These are phyloP conservation scores for Germaria angustata DNA, from an alignment of 2,888 invertebrate species.

Conservation along the genomic window DNA sequence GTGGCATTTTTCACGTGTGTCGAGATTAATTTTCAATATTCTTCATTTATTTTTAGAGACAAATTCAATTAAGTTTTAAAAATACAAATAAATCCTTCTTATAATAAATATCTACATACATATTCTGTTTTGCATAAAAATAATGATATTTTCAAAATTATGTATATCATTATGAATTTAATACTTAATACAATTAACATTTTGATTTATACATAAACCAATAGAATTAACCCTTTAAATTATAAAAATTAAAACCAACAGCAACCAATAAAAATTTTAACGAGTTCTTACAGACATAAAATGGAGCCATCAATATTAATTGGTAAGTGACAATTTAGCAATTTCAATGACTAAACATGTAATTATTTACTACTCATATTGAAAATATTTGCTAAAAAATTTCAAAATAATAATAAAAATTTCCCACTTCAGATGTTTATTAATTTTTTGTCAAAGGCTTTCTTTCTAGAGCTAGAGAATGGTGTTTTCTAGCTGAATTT, in stretches of 20 bases:
- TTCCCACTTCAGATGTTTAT: too few relatives aligned
- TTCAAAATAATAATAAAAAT: too few relatives aligned
- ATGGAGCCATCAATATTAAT: constrained; percentile 66
- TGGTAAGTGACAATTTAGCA: constrained; percentile 43
- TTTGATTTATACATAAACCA: constrained; percentile 52
- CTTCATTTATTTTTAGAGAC: neutral
- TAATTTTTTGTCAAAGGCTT: too few relatives aligned
- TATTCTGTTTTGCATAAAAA: neutral
- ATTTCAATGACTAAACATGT: neutral
- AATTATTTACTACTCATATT: too few relatives aligned
- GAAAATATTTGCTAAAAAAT: too few relatives aligned
- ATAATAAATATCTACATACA: neutral
- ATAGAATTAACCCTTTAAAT: constrained; percentile 27
- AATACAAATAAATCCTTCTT: neutral
- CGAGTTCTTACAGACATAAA: neutral
- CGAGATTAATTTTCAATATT: neutral
- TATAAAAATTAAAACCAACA: neutral
- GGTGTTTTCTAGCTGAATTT: too few relatives aligned
- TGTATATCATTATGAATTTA: constrained; percentile 57
- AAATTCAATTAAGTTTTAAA: neutral
- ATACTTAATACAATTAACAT: constrained; percentile 11
- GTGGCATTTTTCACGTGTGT: neutral
- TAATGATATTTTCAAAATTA: too few relatives aligned
- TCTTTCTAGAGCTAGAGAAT: too few relatives aligned
- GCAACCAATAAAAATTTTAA: constrained; percentile 20